Evolutionary conservation across 2,888 invertebrate genomes (phyloP).

Genomic region (Eugnorisma glareosa): DNA sequence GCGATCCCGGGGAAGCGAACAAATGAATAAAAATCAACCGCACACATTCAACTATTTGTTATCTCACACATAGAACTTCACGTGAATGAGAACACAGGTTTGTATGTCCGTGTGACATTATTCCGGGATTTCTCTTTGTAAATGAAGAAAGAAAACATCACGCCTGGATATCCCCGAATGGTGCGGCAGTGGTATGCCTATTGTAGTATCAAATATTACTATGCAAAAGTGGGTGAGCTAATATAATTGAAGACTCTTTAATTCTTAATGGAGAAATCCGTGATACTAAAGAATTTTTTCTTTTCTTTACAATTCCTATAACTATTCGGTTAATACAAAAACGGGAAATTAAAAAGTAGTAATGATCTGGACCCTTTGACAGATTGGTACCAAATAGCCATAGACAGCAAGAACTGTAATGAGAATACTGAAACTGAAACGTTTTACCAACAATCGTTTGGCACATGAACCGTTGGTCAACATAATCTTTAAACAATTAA

Average conservation of each 20-base stretch:
- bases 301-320: no score
- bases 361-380: no score
- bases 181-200: neutral
- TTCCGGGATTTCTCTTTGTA: neutral
- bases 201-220: neutral
- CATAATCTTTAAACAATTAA: no score
- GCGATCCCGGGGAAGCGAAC: constrained; percentile 60
- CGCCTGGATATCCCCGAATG: neutral
- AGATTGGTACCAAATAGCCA: no score
- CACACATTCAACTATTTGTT: constrained; percentile 68
- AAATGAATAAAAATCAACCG: constrained; percentile 80
- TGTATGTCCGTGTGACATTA: constrained; percentile 18
- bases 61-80: constrained; percentile 32
- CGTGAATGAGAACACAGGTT: neutral
- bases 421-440: no score
- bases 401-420: no score
- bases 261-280: neutral
- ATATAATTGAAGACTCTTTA: no score
- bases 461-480: no score
- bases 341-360: no score
- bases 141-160: neutral
- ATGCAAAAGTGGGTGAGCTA: neutral
- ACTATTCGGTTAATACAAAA: no score
- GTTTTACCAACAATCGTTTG: no score
- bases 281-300: no score